Evolutionary conservation across 2,113 vertebrate species (phyloP), one percentile per base, ranked within the genome.

Genomic region (Chinchilla lanigera): DNA sequence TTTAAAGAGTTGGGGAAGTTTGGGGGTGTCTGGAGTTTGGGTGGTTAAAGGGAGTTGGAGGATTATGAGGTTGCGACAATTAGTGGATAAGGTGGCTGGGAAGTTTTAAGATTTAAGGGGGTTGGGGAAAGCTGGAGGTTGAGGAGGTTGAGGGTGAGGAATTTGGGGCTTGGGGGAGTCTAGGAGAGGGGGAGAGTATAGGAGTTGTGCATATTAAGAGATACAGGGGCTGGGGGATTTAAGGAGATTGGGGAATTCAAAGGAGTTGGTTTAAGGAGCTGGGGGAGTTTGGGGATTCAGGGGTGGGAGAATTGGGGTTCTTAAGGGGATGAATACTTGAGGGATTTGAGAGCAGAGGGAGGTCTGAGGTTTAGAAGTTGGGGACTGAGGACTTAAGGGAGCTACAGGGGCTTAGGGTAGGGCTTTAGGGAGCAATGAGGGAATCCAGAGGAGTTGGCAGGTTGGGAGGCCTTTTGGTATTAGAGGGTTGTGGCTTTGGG

Each of bases 301-400:
- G 50, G 10, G 50, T 33, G n/a, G 28, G 20, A 67, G 10, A 86
- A 41, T 8, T 56, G 65, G 63, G 41, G 13, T 35, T 35, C 47
- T 54, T 54, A 56, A 52, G 33, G 47, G 0, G 17, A 80, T 67
- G 22, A 38, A 0, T 38, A 17, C 24, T 88, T 78, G 28, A 38
- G 65, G 73, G 52, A 82, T 90, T 52, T 88, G 69, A 56, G 26
- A 60, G 26, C 35, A 50, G 47, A 93, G 33, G 50, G 38, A 61
- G 16, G 69, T 83, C 91, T 71, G 77, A 89, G 90, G 73, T 81
- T 96, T 69, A 85, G 71, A n/a, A 89, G 54, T n/a, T 86, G 52
- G 33, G 12, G 20, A 90, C n/a, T 44, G 81, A 77, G 61, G 73
- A 85, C 61, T 87, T 94, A 54, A 58, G 60, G 75, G 44, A 84